Conservation (phyloP, 1,140 invertebrate genomes). For the Belonocnema kinseyi region DNA sequence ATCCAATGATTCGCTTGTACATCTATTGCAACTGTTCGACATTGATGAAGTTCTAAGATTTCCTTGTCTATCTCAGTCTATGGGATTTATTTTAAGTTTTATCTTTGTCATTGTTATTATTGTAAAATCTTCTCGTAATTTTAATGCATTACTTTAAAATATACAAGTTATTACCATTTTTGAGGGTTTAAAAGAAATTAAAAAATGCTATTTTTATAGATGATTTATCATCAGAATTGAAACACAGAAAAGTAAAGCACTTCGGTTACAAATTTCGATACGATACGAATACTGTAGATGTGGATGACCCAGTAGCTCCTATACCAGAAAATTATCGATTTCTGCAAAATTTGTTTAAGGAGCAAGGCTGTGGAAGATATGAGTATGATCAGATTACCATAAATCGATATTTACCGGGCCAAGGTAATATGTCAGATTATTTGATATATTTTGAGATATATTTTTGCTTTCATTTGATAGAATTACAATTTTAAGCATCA, state of each 20-base stretch:
- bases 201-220: constrained; percentile 41
- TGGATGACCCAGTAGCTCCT: constrained; percentile 79
- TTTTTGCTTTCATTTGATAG: too few species aligned
- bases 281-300: constrained; percentile 91
- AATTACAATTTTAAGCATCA: too few species aligned
- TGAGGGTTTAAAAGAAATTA: too few species aligned
- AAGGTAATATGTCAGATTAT: constrained; percentile 77
- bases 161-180: too few species aligned
- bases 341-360: constrained; percentile 80
- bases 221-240: constrained; percentile 77
- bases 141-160: too few species aligned
- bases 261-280: constrained; percentile 97
- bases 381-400: constrained; percentile 94
- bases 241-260: constrained; percentile 93
- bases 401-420: constrained; percentile 93
- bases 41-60: too few species aligned
- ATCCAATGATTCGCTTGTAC: too few species aligned
- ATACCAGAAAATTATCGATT: constrained; percentile 85
- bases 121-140: too few species aligned
- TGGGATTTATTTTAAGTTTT: too few species aligned
- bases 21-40: too few species aligned
- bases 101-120: too few species aligned
- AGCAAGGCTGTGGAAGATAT: constrained; percentile 71
- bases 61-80: too few species aligned
- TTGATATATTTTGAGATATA: constrained; percentile 23